These are phyloP conservation scores for Microcebus griseorufus DNA, from an alignment of 2,113 vertebrate genomes.

Conservation along the genomic window DNA sequence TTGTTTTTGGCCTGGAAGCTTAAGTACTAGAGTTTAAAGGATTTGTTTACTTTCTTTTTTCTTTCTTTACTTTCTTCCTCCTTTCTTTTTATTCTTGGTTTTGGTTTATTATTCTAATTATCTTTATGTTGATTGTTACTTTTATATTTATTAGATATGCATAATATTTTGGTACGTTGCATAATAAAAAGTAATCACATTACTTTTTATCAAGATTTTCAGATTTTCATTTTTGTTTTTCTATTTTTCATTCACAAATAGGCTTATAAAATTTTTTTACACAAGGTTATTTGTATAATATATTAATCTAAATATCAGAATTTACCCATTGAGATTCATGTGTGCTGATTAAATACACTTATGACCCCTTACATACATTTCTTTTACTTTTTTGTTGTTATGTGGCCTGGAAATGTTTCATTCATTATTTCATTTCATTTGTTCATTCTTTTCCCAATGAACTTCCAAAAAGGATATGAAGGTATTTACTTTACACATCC, in stretches of 20 bases:
- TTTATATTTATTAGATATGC: background rate
- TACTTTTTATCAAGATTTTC: constrained; percentile 2
- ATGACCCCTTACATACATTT: background rate
- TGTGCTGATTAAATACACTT: too few relatives aligned
- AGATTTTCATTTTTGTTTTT: background rate
- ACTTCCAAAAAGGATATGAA: background rate
- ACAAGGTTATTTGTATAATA: background rate
- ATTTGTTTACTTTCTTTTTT: background rate
- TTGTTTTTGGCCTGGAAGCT: constrained; percentile 22
- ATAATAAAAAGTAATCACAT: background rate
- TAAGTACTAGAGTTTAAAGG: background rate
- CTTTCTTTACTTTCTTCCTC: background rate
- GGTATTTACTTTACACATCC: background rate
- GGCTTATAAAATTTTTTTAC: background rate
- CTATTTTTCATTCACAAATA: constrained; percentile 19
- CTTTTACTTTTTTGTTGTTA: background rate
- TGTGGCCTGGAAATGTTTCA: constrained; percentile 2
- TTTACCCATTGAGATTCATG: background rate
- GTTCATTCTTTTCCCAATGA: background rate
- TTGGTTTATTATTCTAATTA: constrained; percentile 10
- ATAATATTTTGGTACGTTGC: background rate
- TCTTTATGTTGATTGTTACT: background rate
- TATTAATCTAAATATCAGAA: constrained; percentile 7
- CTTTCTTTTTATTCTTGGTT: background rate
- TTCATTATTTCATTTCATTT: background rate